Percentiles rank a stretch among this genome's conserved stretches.
Evolutionary conservation across 2,113 vertebrate species (phyloP).

Genomic region (Phainopepla nitens): DNA sequence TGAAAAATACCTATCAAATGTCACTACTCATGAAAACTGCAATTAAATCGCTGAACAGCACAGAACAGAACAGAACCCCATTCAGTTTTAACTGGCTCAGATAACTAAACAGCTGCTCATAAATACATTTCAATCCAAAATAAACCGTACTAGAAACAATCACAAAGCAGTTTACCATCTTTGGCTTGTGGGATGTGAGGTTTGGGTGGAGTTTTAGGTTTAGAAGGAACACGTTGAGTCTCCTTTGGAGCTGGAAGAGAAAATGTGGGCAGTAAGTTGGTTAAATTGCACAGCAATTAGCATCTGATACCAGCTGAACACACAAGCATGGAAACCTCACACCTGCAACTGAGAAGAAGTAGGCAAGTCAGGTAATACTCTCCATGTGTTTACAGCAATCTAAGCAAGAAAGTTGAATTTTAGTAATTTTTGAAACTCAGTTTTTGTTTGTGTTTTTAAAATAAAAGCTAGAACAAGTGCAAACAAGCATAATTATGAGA

Average conservation of each 20-base stretch:
- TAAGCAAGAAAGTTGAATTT: neutral
- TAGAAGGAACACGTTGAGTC: constrained; percentile 35
- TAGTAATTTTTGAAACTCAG: neutral
- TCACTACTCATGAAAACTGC: neutral
- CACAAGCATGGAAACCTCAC: neutral
- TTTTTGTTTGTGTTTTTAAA: neutral
- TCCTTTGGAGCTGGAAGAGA: constrained; percentile 68
- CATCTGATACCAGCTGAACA: neutral
- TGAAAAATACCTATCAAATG: neutral
- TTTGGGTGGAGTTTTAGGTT: constrained; percentile 53
- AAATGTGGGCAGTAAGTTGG: constrained; percentile 11
- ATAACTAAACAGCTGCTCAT: neutral
- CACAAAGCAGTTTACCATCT: constrained; percentile 68
- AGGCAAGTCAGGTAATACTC: neutral
- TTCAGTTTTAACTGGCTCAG: neutral
- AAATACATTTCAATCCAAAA: neutral
- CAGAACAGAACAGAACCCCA: neutral
- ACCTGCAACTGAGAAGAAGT: constrained; percentile 10
- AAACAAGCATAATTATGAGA: neutral
- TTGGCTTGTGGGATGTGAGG: constrained; percentile 47
- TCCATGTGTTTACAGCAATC: neutral
- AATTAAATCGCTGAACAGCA: neutral
- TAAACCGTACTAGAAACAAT: neutral
- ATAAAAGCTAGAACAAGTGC: neutral
- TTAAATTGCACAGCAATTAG: neutral